These are phyloP conservation scores for Cotesia vestalis DNA, from an alignment of 1,140 invertebrate species.

Conservation along the genomic window DNA sequence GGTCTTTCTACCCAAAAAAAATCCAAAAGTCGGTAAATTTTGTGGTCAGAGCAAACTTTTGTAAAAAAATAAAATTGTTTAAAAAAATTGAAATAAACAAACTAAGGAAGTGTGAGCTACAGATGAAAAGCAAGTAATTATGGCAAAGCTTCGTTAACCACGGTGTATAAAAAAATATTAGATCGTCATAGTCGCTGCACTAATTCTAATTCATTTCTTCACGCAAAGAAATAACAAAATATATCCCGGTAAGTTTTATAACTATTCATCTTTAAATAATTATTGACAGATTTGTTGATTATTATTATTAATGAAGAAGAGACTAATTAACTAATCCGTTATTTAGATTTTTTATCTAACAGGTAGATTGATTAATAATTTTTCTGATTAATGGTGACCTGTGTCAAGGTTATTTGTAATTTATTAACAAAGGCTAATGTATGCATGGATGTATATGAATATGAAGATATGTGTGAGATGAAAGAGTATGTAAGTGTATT, in stretches of 20 bases:
- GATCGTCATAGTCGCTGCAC: conserved; percentile 39
- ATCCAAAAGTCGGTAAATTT: no score
- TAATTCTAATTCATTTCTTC: conserved; percentile 18
- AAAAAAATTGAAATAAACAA: conserved; percentile 23
- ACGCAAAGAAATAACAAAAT: neutral
- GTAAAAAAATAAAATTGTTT: no score
- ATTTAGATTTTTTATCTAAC: no score
- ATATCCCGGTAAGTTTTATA: conserved; percentile 18
- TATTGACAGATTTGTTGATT: no score
- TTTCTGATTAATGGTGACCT: no score
- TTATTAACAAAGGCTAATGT: no score
- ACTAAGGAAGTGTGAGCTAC: conserved; percentile 43
- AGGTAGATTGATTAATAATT: no score
- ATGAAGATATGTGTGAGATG: neutral
- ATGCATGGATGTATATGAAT: neutral
- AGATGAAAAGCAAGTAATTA: conserved; percentile 44
- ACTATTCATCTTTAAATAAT: neutral
- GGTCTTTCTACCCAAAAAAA: no score
- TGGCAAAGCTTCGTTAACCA: conserved; percentile 53
- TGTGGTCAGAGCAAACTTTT: no score
- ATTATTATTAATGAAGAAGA: no score
- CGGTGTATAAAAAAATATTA: conserved; percentile 53
- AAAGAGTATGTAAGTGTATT: neutral
- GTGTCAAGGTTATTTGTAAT: no score
- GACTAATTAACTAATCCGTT: no score